Base-by-base conservation (phyloP, 1,140 invertebrate species). In the Stegodyphus mimosarum region DNA sequence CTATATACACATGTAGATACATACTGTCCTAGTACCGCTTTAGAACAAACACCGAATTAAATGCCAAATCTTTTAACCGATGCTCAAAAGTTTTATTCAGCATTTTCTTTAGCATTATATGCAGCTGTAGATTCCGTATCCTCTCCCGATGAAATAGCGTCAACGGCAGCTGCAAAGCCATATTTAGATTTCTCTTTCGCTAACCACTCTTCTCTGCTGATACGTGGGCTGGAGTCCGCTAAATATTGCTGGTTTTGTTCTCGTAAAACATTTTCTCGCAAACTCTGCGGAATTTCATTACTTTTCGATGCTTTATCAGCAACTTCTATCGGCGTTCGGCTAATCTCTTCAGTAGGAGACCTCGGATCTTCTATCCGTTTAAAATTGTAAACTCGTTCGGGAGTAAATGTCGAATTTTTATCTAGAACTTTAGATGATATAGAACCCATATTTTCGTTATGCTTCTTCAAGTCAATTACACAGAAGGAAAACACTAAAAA, bases 281-380 rank as follows among this genome's bases (percentile, higher is more conserved):
- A 33, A 81, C 13, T 18, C 33, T 33, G 51, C 15, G 48, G 7
- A 9, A 70, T 66, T 15, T 49, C 15, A 13, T 13, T 75, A 48
- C 70, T 51, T 52, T 51, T 55, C 2, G 49, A 13, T 49, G 55
- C 17, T 73, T 84, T 76, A 69, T 84, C 81, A 49, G 60, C 52
- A 9, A 84, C 81, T 84, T 84, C 81, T 50, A 84, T 84, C 7
- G 81, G 81, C n/a, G 81, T 84, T 75, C 81, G 33, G 33, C 81
- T 84, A 7, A 84, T 84, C 52, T 84, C 81, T 76, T 84, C 81
- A 10, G 81, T 84, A 17, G 81, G 81, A 6, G 81, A 84, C 49
- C 81, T 60, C 7, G 81, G 81, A 60, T 84, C 81, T 60, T 84
- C 81, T 18, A 84, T 84, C 13, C 72, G 73, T 60, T 84, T 84